phyloP scores from a whole-genome alignment of 2,888 invertebrate genomes.

The Oxytorus armatus region DNA sequence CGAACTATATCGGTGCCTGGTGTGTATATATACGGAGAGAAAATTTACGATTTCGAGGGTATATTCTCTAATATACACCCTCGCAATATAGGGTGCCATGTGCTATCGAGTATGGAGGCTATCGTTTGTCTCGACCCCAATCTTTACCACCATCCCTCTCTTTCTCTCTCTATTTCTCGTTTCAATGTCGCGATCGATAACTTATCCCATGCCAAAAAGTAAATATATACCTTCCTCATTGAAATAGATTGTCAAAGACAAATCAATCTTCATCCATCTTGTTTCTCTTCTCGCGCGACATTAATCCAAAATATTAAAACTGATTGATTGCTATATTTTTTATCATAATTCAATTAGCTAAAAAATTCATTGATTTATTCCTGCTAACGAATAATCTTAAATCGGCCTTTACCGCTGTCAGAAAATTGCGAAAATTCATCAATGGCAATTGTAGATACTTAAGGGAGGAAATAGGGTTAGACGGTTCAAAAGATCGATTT shows the following conservation, averaged over 20 bases:
- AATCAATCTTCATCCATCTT: constrained; percentile 37
- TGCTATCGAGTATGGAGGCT: not conserved
- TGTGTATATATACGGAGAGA: constrained; percentile 13
- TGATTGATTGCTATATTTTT: too few relatives aligned
- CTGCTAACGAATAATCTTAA: too few relatives aligned
- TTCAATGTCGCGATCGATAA: constrained; percentile 34
- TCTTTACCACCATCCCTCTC: constrained; percentile 22
- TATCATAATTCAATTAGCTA: too few relatives aligned
- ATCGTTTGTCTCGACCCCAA: not conserved
- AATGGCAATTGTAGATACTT: too few relatives aligned
- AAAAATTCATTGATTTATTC: too few relatives aligned
- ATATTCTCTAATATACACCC: constrained; percentile 14
- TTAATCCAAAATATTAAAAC: not conserved
- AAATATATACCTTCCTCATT: not conserved
- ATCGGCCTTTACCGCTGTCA: too few relatives aligned
- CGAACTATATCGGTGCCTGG: constrained; percentile 49
- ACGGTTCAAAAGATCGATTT: too few relatives aligned
- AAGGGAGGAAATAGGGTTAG: too few relatives aligned
- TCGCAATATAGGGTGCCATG: constrained; percentile 29
- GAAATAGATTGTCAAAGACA: not conserved
- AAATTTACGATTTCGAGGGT: constrained; percentile 18
- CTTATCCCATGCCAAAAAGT: constrained; percentile 30
- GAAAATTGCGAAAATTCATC: too few relatives aligned
- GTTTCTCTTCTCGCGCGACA: too few relatives aligned
- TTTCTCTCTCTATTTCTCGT: too few relatives aligned